phyloP scores from a whole-genome alignment of 2,888 invertebrate genomes.

The Ceriagrion tenellum region DNA sequence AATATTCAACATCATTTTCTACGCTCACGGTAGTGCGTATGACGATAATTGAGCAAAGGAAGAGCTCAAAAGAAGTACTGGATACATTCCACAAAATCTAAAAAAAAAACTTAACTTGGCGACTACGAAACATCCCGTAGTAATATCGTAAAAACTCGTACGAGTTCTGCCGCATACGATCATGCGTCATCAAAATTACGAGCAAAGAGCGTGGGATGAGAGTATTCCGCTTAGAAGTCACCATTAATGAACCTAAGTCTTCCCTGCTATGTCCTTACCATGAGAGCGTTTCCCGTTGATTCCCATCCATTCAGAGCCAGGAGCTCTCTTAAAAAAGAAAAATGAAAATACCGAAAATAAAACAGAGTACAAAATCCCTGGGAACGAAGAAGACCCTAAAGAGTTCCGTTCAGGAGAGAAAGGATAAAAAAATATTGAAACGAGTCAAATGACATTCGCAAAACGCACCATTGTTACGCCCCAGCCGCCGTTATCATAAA shows the following conservation, averaged over 20 bases:
- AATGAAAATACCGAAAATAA: background rate
- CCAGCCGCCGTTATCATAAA: constrained; percentile 20
- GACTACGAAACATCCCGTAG: background rate
- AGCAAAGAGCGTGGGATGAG: background rate
- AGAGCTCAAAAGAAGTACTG: background rate
- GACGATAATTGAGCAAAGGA: background rate
- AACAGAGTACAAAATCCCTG: background rate
- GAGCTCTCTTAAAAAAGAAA: too few species aligned
- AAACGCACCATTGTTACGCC: constrained; percentile 16
- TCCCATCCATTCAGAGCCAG: background rate
- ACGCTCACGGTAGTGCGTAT: background rate
- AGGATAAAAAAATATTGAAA: background rate
- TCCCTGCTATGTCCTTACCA: background rate
- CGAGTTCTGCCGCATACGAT: background rate
- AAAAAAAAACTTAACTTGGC: background rate
- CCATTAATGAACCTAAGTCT: constrained; percentile 4
- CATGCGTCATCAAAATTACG: background rate
- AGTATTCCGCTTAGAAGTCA: background rate
- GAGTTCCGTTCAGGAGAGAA: background rate
- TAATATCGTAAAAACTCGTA: background rate
- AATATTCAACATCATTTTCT: background rate
- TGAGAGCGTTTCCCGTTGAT: background rate
- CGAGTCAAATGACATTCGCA: background rate
- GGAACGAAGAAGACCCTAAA: background rate
- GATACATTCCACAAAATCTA: too few species aligned